Base-by-base conservation (phyloP, 2,888 invertebrate species). In the Apotomis turbidana region DNA sequence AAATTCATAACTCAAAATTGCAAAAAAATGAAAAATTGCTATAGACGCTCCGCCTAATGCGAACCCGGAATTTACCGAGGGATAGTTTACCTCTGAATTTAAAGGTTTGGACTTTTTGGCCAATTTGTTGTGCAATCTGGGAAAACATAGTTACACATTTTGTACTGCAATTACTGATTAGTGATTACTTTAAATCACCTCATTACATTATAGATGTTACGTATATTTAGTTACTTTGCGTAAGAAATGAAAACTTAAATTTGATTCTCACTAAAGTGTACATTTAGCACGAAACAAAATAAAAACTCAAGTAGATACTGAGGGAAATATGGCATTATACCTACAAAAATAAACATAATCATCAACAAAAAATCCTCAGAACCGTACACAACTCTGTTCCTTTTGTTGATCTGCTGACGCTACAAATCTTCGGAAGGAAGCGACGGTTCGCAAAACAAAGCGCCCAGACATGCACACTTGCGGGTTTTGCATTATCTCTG, bases 1-100 rank as follows among this genome's bases (percentile, higher is more conserved):
- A 94, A 94, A 94, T 94, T 94, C 94, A 94, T 94, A 94, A 94
- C 91, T 93, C 88, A 90, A 91, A 91, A 90, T 89, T 90, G 94
- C 89, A 87, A 88, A 93, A 91, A 93, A 93, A 91, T 89, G 85
- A 91, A 90, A 93, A 91, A 86, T 87, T 87, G 85, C 84, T 87
- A 89, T 85, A 82, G 82, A 62, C 69, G 12, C 67, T 38, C 41
- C 44, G 52, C 61, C 68, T 68, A 68, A 68, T 70, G 52, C 71
- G 55, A 46, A n/a, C 67, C 60, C 13, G 12, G 52, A 55, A 44
- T 54, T 71, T 38, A 55, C 55, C n/a, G 61, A 49, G 46, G 55
- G 52, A 66, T 71, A 66, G 15, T 67, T 67, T 52, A 67, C 27
- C 55, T 67, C 61, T 13, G 36, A 44, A 61, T 71, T 41, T 27